phyloP scores from a whole-genome alignment of 2,113 vertebrate genomes.

The Aptenodytes patagonicus region DNA sequence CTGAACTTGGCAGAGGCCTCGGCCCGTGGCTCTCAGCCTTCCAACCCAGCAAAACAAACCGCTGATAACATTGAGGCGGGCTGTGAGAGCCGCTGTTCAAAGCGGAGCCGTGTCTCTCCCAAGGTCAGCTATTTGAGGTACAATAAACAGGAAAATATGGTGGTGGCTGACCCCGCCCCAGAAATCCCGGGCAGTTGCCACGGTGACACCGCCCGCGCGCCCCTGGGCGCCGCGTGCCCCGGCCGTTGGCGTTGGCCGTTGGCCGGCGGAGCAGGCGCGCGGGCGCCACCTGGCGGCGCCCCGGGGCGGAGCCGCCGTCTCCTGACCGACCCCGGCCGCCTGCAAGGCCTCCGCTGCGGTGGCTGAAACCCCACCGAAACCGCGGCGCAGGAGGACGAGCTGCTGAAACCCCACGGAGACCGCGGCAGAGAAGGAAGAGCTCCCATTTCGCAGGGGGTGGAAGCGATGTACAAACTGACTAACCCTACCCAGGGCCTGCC shows the following conservation, averaged over 20 bases:
- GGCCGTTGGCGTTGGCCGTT: background rate
- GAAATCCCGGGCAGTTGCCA: background rate
- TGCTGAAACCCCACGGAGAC: too few relatives aligned
- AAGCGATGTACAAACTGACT: rapidly evolving
- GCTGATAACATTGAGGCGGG: background rate
- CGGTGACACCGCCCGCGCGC: background rate
- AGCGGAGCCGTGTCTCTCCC: background rate
- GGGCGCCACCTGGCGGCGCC: background rate
- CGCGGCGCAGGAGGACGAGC: background rate
- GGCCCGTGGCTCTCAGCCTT: background rate
- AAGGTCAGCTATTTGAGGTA: conserved; percentile 51
- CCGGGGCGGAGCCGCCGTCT: background rate
- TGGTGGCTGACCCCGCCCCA: background rate
- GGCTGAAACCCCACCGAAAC: rapidly evolving
- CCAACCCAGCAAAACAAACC: conserved; percentile 36
- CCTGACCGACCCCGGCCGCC: rapidly evolving
- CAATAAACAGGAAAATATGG: conserved; percentile 17
- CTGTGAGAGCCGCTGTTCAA: background rate
- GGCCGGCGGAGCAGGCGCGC: background rate
- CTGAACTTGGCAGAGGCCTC: background rate
- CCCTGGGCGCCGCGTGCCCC: background rate
- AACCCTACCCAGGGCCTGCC: too few relatives aligned
- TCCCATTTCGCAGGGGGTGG: rapidly evolving
- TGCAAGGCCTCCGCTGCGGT: rapidly evolving
- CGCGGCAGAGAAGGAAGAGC: too few relatives aligned